Conservation (phyloP, 2,797 vertebrate genomes). For the Intellagama lesueurii region DNA sequence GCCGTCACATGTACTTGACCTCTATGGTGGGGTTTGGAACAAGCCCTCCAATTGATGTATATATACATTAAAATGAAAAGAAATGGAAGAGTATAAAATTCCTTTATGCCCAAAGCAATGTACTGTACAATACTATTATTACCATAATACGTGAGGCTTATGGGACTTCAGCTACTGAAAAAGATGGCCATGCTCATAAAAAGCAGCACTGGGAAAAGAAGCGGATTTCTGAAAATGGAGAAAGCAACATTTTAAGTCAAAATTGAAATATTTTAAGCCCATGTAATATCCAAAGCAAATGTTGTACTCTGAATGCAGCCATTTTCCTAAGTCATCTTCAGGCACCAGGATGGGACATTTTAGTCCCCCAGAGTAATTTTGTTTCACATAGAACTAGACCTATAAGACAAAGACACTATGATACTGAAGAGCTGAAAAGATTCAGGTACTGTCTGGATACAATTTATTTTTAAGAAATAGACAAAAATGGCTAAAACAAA, state of each 20-base stretch:
- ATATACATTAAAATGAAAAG: slow-evolving; percentile 66
- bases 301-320: background rate
- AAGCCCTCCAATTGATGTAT: slow-evolving; percentile 57
- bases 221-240: slow-evolving; percentile 22
- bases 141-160: slow-evolving; percentile 64
- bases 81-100: slow-evolving; percentile 68
- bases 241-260: slow-evolving; percentile 22
- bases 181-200: slow-evolving; percentile 56
- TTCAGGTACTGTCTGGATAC: no score
- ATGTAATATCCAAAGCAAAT: background rate
- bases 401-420: no score
- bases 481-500: no score
- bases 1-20: slow-evolving; percentile 39
- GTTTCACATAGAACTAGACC: no score
- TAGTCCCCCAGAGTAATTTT: no score
- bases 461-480: no score
- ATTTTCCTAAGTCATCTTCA: background rate
- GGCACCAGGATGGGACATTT: background rate
- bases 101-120: slow-evolving; percentile 66
- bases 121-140: slow-evolving; percentile 65
- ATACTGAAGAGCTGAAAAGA: no score
- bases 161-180: slow-evolving; percentile 56
- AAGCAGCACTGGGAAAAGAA: slow-evolving; percentile 54
- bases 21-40: slow-evolving; percentile 48
- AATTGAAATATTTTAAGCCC: slow-evolving; percentile 26